A percentile compares a stretch with the other conserved stretches of the same genome.
Evolutionary conservation across 2,113 vertebrate genomes (phyloP).

Genomic region (Coracopsis vasa): DNA sequence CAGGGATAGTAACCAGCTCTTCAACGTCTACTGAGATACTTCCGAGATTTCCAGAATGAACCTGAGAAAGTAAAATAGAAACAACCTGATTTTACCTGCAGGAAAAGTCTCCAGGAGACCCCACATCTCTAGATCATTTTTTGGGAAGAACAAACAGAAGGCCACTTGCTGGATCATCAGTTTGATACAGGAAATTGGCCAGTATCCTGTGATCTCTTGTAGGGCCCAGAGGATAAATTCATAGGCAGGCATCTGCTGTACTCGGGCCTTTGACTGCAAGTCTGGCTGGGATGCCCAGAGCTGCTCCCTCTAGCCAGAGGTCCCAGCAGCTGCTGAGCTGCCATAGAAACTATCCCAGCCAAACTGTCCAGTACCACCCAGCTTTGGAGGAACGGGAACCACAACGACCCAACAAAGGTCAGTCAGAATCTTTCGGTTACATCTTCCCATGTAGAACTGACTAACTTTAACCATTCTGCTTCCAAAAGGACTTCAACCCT

Average conservation of each 20-base stretch:
- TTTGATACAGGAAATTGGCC: background rate
- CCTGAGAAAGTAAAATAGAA: background rate
- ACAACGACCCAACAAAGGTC: background rate
- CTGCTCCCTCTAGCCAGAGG: background rate
- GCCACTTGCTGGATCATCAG: background rate
- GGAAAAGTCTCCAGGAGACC: background rate
- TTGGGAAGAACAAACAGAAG: background rate
- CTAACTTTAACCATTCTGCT: background rate
- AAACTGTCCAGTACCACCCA: background rate
- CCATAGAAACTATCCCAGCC: background rate
- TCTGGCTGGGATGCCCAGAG: background rate
- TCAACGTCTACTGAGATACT: background rate
- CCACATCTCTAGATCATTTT: rapidly evolving
- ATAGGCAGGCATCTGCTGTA: background rate
- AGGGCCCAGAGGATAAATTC: background rate
- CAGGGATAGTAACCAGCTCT: background rate
- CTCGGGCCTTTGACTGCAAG: background rate
- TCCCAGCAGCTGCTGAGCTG: background rate
- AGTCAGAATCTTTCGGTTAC: background rate
- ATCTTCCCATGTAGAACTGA: background rate
- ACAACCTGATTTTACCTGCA: background rate
- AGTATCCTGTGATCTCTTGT: background rate
- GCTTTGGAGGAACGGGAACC: background rate
- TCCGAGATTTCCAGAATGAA: background rate
- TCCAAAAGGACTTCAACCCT: background rate